phyloP scores from a whole-genome alignment of 2,797 vertebrate species.

The Nannoperca obscura region DNA sequence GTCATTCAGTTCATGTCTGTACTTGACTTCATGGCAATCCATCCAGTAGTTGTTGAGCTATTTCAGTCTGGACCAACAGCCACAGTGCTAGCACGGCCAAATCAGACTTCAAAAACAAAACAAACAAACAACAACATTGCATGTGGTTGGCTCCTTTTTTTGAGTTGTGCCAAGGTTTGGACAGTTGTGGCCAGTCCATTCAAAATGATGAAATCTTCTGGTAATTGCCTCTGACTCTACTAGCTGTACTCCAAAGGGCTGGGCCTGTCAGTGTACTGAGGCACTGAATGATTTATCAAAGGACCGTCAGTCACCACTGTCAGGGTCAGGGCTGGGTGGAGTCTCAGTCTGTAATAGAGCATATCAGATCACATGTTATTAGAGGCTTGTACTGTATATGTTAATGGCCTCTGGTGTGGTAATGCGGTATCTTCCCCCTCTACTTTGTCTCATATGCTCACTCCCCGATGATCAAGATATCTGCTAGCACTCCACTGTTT shows the following conservation, averaged over 20 bases:
- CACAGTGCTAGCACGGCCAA: background rate
- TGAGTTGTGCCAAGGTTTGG: background rate
- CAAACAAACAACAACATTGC: background rate
- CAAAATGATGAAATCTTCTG: slow-evolving; percentile 25
- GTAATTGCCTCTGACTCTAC: slow-evolving; percentile 28
- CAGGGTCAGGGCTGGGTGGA: slow-evolving; percentile 64
- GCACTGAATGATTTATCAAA: slow-evolving; percentile 57
- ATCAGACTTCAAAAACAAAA: background rate
- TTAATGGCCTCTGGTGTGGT: slow-evolving; percentile 53
- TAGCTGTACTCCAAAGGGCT: background rate
- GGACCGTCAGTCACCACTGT: slow-evolving; percentile 55
- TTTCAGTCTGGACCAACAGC: background rate
- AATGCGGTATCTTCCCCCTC: slow-evolving; percentile 38
- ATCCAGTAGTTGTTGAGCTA: background rate
- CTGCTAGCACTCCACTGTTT: slow-evolving; percentile 22
- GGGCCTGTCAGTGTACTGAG: slow-evolving; percentile 28
- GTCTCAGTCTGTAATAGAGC: slow-evolving; percentile 59
- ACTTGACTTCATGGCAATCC: background rate
- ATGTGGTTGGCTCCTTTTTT: no score
- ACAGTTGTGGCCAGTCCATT: slow-evolving; percentile 35
- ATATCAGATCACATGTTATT: slow-evolving; percentile 71
- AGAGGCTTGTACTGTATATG: slow-evolving; percentile 64
- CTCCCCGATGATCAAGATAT: slow-evolving; percentile 59
- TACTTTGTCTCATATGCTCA: slow-evolving; percentile 37
- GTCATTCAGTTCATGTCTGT: background rate